Evolutionary conservation across 2,797 vertebrate genomes (phyloP), one percentile per base, ranked within the genome.

Genomic region (Epinephelus coioides): DNA sequence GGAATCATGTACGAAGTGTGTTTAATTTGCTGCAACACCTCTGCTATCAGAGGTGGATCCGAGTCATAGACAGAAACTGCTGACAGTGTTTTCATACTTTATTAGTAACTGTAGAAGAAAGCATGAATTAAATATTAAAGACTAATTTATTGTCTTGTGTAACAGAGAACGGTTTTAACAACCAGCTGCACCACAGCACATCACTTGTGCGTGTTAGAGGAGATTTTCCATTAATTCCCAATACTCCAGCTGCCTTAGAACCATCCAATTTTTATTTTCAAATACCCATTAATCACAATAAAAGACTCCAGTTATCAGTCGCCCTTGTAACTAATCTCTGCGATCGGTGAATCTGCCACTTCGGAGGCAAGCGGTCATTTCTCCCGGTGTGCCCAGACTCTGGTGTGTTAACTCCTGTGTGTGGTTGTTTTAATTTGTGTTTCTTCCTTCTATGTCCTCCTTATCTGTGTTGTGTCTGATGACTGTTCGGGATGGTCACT

Each of bases 371-470:
- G 91, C 87, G 91, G 96, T 97, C 97, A 97, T 98, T 98, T 98
- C 96, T 98, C 97, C 96, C 91, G 94, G 95, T 95, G 91, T 93
- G 90, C 92, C 95, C 91, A 87, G 91, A 94, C 91, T 94, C 89
- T 93, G 92, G 91, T 91, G 91, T 94, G 92, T 92, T 96, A 91
- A 94, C 89, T 92, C 95, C 96, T 97, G 95, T 97, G 97, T 97
- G 95, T 98, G 95, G 97, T 96, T 98, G 95, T 97, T 98, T 99
- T 98, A 99, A 99, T 98, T 97, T 98, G 96, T 97, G 97, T 97
- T 98, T 99, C 96, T 99, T 98, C 98, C 98, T 98, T 98, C 97
- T 97, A 95, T 99, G 97, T 99, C 96, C 97, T 97, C 96, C 97
- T 97, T 98, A 96, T 98, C 97, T 98, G 92, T 99, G 96, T 99